Base-by-base conservation (phyloP, 2,797 vertebrate species). In the Rhynchotus rufescens region DNA sequence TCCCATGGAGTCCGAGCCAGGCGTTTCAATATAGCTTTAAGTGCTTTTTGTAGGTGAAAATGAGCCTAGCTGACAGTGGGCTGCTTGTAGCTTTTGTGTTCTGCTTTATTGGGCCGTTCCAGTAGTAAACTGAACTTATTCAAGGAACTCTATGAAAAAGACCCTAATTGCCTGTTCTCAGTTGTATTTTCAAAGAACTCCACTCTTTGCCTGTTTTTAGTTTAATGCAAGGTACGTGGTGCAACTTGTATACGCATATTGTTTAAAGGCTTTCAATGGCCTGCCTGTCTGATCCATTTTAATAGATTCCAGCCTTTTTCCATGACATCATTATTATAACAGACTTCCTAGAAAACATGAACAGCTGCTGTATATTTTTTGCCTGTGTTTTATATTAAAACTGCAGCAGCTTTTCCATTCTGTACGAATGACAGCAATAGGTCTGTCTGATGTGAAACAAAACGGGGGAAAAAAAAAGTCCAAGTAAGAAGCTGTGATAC, bases 261-360 rank as follows among this genome's bases (percentile, higher is more conserved):
- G 95, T 96, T 90, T 92, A 62, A 90, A 80, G 79, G 73, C 61
- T 83, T 80, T 97, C 95, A 98, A 97, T 96, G 79, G 86, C 75
- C 77, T 94, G 81, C 80, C 92, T 98, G 96, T 97, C 95, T 98
- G 95, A 94, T 91, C 80, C 90, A 77, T 96, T 96, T 95, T 97
- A 98, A 97, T 97, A 97, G 98, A 98, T 98, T 98, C 97, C 97
- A 98, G 96, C 97, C 97, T 98, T 96, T 98, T 98, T 98, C 98
- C 97, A 92, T 98, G 97, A 98, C 97, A 97, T 98, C 98, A 98
- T 98, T 97, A 96, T 97, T 98, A 95, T 97, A 98, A 97, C 98
- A 98, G 98, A 97, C 98, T 98, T 98, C 96, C 97, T 96, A 97
- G 94, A 97, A 98, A 98, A 97, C 95, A 94, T 96, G 97, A 98